These are phyloP conservation scores for Yoshiicerus persimilis DNA, from an alignment of 1,140 invertebrate genomes.

Conservation along the genomic window DNA sequence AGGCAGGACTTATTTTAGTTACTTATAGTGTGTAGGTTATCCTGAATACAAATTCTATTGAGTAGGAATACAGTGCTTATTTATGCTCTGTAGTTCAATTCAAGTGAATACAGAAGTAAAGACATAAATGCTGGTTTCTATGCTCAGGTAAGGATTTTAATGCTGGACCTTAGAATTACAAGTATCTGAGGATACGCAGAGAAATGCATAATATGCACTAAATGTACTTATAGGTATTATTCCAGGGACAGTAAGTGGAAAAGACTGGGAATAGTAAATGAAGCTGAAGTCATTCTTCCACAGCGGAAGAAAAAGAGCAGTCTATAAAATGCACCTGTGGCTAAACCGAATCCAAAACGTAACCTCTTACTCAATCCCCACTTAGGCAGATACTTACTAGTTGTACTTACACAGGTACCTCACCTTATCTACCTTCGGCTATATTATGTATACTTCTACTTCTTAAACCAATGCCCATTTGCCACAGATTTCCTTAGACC, in stretches of 20 bases:
- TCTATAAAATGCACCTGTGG: constrained; percentile 29
- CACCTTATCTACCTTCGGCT: background rate
- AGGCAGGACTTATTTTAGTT: background rate
- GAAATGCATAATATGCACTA: background rate
- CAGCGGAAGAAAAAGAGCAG: background rate
- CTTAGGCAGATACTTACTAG: background rate
- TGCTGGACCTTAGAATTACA: background rate
- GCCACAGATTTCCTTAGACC: background rate
- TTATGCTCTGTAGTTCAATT: background rate
- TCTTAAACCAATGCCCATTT: background rate
- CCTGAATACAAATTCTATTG: background rate
- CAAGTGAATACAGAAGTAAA: background rate
- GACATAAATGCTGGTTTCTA: background rate
- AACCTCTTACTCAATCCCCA: background rate
- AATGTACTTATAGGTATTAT: background rate
- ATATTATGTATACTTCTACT: no score
- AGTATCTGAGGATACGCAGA: background rate
- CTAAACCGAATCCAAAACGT: constrained; percentile 3
- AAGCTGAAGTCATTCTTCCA: background rate
- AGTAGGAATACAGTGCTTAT: background rate
- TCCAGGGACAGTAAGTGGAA: background rate
- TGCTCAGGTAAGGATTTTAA: background rate
- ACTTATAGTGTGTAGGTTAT: background rate
- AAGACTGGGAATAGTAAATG: background rate
- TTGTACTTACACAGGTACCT: background rate